These are phyloP conservation scores for Tuta absoluta DNA, from an alignment of 2,888 invertebrate genomes.

Conservation along the genomic window DNA sequence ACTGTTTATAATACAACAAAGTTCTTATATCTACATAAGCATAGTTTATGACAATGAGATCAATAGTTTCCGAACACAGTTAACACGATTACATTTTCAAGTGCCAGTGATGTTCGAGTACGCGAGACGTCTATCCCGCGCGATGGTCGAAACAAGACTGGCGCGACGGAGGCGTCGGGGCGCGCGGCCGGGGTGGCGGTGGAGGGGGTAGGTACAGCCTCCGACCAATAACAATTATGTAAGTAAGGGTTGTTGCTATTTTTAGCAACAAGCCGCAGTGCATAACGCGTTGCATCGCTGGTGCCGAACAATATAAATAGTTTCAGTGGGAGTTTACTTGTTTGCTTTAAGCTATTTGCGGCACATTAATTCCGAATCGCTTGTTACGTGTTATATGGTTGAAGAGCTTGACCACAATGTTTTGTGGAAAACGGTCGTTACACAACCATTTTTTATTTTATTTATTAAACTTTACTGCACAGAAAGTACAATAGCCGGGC, in stretches of 20 bases:
- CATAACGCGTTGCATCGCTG: conserved; percentile 51
- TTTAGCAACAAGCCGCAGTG: conserved; percentile 61
- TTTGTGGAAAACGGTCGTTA: background rate
- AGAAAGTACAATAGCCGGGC: too few species aligned
- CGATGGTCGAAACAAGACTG: conserved; percentile 58
- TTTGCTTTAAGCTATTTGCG: conserved; percentile 61
- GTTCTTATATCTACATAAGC: background rate
- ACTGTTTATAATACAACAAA: background rate
- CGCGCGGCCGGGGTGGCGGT: conserved; percentile 41
- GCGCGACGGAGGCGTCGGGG: conserved; percentile 35
- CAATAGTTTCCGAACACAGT: background rate
- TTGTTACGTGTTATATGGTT: conserved; percentile 47
- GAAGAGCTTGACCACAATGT: conserved; percentile 24
- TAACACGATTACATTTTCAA: conserved; percentile 24
- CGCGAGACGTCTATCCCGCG: conserved; percentile 43
- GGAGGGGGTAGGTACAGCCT: conserved; percentile 64
- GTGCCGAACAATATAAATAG: conserved; percentile 53
- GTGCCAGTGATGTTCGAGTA: conserved; percentile 34
- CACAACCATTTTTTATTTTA: too few species aligned
- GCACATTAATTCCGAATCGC: conserved; percentile 56
- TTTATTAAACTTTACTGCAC: too few species aligned
- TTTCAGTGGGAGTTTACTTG: conserved; percentile 46
- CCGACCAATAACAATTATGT: conserved; percentile 73
- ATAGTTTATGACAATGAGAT: background rate
- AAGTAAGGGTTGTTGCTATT: conserved; percentile 74